These are phyloP conservation scores for Poeciliopsis retropinna DNA, from an alignment of 2,113 vertebrate genomes.

Conservation along the genomic window DNA sequence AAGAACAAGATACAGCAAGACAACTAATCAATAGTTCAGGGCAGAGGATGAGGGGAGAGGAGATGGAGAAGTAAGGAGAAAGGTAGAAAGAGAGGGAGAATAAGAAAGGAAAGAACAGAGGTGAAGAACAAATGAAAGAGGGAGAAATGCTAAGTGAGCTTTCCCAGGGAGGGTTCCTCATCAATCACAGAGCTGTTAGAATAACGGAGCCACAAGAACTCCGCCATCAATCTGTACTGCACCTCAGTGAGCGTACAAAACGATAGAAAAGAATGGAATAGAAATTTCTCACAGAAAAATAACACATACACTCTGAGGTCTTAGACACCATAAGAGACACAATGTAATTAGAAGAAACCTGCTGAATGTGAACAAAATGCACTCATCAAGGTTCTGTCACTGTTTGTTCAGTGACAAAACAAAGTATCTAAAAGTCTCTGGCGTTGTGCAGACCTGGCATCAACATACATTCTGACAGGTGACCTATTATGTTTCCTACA, in stretches of 20 bases:
- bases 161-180: constrained; percentile 73
- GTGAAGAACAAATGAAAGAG: constrained; percentile 20
- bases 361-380: constrained; percentile 61
- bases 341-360: constrained; percentile 61
- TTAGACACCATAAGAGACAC: constrained; percentile 41
- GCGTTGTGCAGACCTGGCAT: not conserved
- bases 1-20: constrained; percentile 75
- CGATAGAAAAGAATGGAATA: not conserved
- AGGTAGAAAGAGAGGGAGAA: constrained; percentile 6
- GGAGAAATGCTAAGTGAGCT: constrained; percentile 75
- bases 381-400: not conserved
- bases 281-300: not conserved
- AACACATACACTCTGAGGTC: constrained; percentile 15
- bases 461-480: not conserved
- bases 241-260: constrained; percentile 31
- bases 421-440: constrained; percentile 50
- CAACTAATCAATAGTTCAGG: constrained; percentile 78
- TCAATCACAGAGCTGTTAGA: constrained; percentile 82
- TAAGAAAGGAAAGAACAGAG: constrained; percentile 15
- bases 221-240: constrained; percentile 67
- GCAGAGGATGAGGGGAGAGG: constrained; percentile 54
- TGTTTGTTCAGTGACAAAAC: constrained; percentile 64
- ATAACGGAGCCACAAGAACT: constrained; percentile 62
- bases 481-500: too few relatives aligned
- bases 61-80: constrained; percentile 7